phyloP scores from a whole-genome alignment of 2,113 vertebrate species.

The Bos indicus region DNA sequence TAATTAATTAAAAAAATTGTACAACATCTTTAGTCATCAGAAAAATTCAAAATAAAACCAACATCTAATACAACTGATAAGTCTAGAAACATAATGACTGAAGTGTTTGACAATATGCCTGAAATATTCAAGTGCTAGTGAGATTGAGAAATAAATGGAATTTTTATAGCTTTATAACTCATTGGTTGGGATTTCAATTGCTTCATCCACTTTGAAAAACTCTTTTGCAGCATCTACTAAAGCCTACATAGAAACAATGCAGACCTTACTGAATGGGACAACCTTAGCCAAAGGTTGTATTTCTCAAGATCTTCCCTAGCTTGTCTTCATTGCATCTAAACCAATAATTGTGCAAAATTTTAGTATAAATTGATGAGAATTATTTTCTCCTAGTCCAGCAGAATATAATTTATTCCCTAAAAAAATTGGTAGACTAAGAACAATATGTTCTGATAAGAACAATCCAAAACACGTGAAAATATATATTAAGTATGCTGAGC shows the following conservation, averaged over 20 bases:
- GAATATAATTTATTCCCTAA: not conserved
- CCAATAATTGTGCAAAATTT: not conserved
- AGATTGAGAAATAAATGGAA: not conserved
- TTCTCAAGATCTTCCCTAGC: not conserved
- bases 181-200: not conserved
- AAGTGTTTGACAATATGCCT: not conserved
- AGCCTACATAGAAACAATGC: not conserved
- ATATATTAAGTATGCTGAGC: not conserved
- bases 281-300: too few species aligned
- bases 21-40: not conserved
- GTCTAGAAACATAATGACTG: not conserved
- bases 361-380: not conserved
- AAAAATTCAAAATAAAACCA: not conserved
- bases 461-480: not conserved
- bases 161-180: not conserved
- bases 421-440: not conserved
- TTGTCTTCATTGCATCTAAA: not conserved
- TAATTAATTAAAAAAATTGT: not conserved
- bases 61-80: not conserved
- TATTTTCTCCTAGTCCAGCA: not conserved
- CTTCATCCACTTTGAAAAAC: not conserved
- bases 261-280: not conserved
- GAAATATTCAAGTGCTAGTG: not conserved
- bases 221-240: not conserved
- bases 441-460: not conserved